These are phyloP conservation scores for Amyelois transitella DNA, from an alignment of 1,140 invertebrate genomes.

Conservation along the genomic window DNA sequence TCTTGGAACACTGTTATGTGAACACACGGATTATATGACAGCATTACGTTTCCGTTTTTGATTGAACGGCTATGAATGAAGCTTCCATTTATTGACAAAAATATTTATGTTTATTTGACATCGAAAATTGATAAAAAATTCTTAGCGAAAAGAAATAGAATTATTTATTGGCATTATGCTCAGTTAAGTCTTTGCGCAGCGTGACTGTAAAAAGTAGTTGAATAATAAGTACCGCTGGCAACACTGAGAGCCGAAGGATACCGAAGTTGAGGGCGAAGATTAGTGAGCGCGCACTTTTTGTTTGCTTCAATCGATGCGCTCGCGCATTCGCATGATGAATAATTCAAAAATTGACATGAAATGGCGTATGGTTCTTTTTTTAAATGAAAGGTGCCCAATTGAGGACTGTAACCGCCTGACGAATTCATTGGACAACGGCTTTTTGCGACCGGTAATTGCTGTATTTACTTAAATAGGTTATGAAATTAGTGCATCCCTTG, in stretches of 20 bases:
- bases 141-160: constrained; percentile 44
- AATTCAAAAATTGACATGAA: constrained; percentile 75
- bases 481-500: constrained; percentile 17
- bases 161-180: constrained; percentile 67
- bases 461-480: constrained; percentile 53
- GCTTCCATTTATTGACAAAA: constrained; percentile 35
- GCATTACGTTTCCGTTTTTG: constrained; percentile 38
- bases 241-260: constrained; percentile 53
- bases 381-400: constrained; percentile 74
- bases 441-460: constrained; percentile 66
- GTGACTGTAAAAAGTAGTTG: constrained; percentile 70
- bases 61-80: constrained; percentile 38
- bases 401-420: constrained; percentile 73
- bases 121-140: constrained; percentile 60
- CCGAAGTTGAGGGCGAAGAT: constrained; percentile 66
- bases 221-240: constrained; percentile 69
- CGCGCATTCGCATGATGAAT: constrained; percentile 72
- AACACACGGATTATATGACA: constrained; percentile 33
- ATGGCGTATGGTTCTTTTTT: constrained; percentile 73
- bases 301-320: constrained; percentile 73
- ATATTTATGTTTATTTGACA: constrained; percentile 42
- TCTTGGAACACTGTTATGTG: constrained; percentile 29
- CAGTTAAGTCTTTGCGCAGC: constrained; percentile 67
- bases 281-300: constrained; percentile 70
- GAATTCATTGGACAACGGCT: constrained; percentile 72